Base-by-base conservation (phyloP, 2,888 invertebrate genomes). In the Tetragonisca angustula region DNA sequence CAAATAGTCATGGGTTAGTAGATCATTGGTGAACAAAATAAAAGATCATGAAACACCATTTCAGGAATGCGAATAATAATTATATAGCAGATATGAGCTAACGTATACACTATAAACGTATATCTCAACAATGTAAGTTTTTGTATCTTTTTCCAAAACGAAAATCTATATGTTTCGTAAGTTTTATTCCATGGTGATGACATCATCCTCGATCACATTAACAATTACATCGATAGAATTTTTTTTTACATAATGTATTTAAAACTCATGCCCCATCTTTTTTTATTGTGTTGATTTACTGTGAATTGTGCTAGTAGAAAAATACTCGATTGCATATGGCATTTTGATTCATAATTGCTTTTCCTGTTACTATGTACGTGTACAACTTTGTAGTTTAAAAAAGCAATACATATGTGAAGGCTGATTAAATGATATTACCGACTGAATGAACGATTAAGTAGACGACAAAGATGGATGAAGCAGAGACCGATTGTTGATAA, bases 401-500 rank as follows among this genome's bases (percentile, higher is more conserved):
- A 0, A 49, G 32, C 3, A 32, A 27, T 67, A 43, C 24, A 9
- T 49, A 61, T 15, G 32, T 27, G 9, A 62, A 43, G 15, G 13
- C 76, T 64, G 59, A 86, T 73, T 78, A 71, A 86, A 50, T 19
- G 19, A 36, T 64, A 17, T 79, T 88, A 87, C 79, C 88, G 78
- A 80, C 87, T 24, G 70, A 59, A 70, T 5, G 19, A 43, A 61
- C n/a, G 2, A 32, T 21, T 32, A 68, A 32, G 54, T 5, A 64
- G 15, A 21, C 13, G 68, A 64, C 27, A 27, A 17, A 50, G 27
- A 52, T 61, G 13, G 68, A 64, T 43, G 49, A 17, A 50, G 27
- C 52, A 64, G 13, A 36, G 50, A 77, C 79, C 88, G 80, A 82
- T 83, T 15, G 84, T 70, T 61, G 89, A 82, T 88, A 88, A 80